Conservation (phyloP, 2,888 invertebrate genomes). For the Branchipolynoe longqiensis region DNA sequence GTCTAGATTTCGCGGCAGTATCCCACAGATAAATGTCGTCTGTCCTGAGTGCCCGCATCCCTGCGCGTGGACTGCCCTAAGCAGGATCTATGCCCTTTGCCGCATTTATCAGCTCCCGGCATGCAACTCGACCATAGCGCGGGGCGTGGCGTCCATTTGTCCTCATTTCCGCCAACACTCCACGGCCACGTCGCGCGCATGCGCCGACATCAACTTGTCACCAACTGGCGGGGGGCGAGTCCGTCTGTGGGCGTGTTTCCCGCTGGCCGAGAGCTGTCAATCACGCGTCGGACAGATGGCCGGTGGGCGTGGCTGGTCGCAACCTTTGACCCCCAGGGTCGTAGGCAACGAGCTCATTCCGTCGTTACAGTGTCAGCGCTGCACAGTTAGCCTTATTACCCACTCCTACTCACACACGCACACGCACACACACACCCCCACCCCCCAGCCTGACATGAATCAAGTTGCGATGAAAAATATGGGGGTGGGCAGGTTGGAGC, state of each 20-base stretch:
- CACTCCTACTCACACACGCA: too few species aligned
- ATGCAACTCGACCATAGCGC: background rate
- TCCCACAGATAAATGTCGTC: too few species aligned
- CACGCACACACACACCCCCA: too few species aligned
- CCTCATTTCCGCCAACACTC: slow-evolving; percentile 12
- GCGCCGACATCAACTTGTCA: background rate
- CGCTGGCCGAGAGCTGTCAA: slow-evolving; percentile 10
- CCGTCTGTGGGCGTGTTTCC: background rate
- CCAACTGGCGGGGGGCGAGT: background rate
- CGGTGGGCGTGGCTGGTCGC: background rate
- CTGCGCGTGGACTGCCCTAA: too few species aligned
- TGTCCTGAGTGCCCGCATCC: too few species aligned
- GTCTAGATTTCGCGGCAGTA: too few species aligned
- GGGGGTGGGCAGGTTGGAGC: too few species aligned
- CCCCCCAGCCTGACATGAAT: too few species aligned
- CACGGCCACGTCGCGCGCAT: background rate
- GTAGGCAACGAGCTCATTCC: too few species aligned
- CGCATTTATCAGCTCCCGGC: background rate
- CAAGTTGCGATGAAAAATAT: too few species aligned
- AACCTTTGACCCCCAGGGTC: background rate
- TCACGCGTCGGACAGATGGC: slow-evolving; percentile 9
- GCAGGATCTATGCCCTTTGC: background rate
- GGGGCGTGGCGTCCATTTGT: background rate
- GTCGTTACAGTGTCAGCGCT: too few species aligned
- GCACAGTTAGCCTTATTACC: too few species aligned